Evolutionary conservation across 37 sponge, comb jelly and placozoan species (phyloP), one percentile per base, ranked within the genome.

Genomic region (Haliclona indistincta): DNA sequence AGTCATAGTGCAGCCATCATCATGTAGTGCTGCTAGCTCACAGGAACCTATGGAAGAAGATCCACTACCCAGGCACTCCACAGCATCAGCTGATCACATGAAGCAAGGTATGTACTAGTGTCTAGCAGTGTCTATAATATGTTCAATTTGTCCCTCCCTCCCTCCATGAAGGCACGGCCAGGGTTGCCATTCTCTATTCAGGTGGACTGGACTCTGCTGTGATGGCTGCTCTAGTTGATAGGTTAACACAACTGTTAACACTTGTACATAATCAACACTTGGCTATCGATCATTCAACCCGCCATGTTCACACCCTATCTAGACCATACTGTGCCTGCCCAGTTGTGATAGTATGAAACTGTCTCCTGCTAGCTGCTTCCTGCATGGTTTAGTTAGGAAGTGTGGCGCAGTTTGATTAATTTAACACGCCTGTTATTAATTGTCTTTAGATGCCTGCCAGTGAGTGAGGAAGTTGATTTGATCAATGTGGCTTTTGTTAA

Each of bases 401-500:
- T n/a, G n/a, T n/a, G n/a, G n/a, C n/a, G n/a, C n/a, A n/a, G n/a
- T n/a, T n/a, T n/a, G n/a, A n/a, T n/a, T n/a, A n/a, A n/a, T n/a
- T n/a, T n/a, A n/a, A n/a, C n/a, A n/a, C n/a, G n/a, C n/a, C 20
- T 13, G 64, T 34, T 15, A 11, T 2, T 43, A 39, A 28, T n/a
- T 32, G 47, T 19, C 38, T 13, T 0, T 67, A 95, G 96, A 40
- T 91, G 83, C 29, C 81, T 91, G 15, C 81, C 73, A 54, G 33
- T 62, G 29, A 65, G 3, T 23, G 99, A 93, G 73, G 82, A 86
- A 13, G 85, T 98, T 54, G 99, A 98, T 63, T 79, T 98, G 39
- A 84, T 98, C 19, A 98, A 98, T 82, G 96, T 98, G 7, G 91
- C 99, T 3, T 98, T 98, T 88, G 89, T 82, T 26, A 86, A 93